Evolutionary conservation across 2,113 vertebrate genomes (phyloP), one percentile per base, ranked within the genome.

Genomic region (Cettia cetti): DNA sequence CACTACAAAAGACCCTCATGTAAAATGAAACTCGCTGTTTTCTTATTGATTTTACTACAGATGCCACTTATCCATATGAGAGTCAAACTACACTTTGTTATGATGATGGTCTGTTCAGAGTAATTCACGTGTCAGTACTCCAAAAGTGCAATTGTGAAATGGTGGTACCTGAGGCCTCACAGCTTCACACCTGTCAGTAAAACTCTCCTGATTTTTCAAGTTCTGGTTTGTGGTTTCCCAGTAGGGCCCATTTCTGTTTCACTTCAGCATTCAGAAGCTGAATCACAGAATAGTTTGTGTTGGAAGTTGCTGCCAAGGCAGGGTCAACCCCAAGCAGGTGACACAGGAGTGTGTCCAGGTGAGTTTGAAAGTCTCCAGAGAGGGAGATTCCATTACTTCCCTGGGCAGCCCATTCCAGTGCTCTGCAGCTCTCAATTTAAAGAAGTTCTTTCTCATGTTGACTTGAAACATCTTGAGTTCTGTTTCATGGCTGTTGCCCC

Each of bases 311-410:
- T 40, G 16, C n/a, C 17, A 26, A 68, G 39, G 39, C 17, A 52
- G 39, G 2, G 15, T 27, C n/a, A 47, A 47, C 21, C 7, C 6
- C 0, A 1, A 26, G 20, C n/a, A 18, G 16, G 20, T 21, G 33
- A 30, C n/a, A 30, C 13, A 53, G 28, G 30, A 60, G 26, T 0
- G 0, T 2, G 2, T 52, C 23, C 27, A 11, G 9, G 13, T 39
- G 45, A 13, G 10, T 52, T 60, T 39, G 30, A 40, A 47, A 3
- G 16, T 21, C 11, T 45, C 35, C 39, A 30, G 53, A 53, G 60
- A 21, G 20, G 5, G 9, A 53, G 24, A 40, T 1, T 1, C 20
- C 30, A 9, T 1, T 1, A 6, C 15, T 4, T 68, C 24, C 28
- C 61, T 47, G 53, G 19, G 3, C 6, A 37, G n/a, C 24, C 16